Evolutionary conservation across 2,797 vertebrate species (phyloP).

Genomic region (Siniperca scherzeri): DNA sequence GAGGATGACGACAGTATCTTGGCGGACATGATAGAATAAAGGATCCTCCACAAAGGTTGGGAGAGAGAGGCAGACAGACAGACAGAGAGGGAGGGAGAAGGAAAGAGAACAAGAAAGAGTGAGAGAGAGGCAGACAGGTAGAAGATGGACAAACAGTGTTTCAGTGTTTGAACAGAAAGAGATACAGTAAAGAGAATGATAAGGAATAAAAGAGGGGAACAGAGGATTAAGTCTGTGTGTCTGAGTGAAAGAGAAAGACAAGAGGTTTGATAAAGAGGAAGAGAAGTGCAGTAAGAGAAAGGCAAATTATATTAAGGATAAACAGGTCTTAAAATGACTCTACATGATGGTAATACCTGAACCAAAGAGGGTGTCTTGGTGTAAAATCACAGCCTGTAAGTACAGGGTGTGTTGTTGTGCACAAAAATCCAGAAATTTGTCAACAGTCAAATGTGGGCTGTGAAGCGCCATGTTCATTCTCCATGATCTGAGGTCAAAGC

Average conservation of each 20-base stretch:
- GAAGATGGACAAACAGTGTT: neutral
- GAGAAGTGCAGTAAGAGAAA: neutral
- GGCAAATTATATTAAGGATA: neutral
- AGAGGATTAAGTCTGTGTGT: neutral
- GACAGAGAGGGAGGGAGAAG: neutral
- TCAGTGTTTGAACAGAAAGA: neutral
- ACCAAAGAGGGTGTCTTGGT: neutral
- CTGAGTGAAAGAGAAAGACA: neutral
- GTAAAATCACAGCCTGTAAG: neutral
- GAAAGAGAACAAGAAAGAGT: neutral
- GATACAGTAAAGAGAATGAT: neutral
- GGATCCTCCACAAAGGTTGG: neutral
- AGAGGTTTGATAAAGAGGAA: neutral
- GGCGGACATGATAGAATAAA: slow-evolving; percentile 51
- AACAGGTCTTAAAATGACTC: too few species aligned
- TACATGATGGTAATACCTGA: neutral
- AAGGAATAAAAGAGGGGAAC: neutral
- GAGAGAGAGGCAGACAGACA: neutral
- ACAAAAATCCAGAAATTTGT: neutral
- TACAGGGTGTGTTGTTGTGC: neutral
- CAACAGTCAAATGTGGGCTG: neutral
- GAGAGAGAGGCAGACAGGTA: neutral
- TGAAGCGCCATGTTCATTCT: neutral
- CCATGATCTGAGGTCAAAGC: too few species aligned
- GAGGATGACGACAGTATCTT: slow-evolving; percentile 89